phyloP scores from a whole-genome alignment of 1,140 invertebrate genomes.

The Atta texana region DNA sequence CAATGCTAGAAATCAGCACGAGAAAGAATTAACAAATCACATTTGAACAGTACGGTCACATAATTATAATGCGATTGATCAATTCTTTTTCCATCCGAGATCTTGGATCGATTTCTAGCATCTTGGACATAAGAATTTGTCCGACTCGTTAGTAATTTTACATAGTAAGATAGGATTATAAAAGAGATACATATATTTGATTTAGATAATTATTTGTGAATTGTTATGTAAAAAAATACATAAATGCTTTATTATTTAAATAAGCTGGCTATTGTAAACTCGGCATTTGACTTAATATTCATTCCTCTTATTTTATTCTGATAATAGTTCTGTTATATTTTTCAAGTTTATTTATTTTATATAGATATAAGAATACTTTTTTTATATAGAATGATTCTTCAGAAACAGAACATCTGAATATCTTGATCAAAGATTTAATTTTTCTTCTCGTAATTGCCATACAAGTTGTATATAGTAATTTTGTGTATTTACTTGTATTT shows the following conservation, averaged over 20 bases:
- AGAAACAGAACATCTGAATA: conserved; percentile 25
- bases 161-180: conserved; percentile 26
- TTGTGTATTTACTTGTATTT: background rate
- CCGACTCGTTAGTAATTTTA: conserved; percentile 30
- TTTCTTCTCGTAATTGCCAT: background rate
- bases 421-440: background rate
- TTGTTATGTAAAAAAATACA: conserved; percentile 52
- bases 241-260: conserved; percentile 41
- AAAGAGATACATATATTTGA: conserved; percentile 13
- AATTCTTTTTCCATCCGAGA: too few species aligned
- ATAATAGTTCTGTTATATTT: conserved; percentile 44
- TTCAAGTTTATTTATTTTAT: conserved; percentile 63
- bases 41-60: too few species aligned
- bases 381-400: background rate
- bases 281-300: conserved; percentile 65
- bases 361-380: background rate
- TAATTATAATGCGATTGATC: too few species aligned
- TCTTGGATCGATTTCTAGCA: too few species aligned
- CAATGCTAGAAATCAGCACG: too few species aligned
- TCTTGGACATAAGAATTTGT: conserved; percentile 10
- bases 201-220: conserved; percentile 24
- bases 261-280: conserved; percentile 71
- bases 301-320: conserved; percentile 42
- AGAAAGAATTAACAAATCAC: too few species aligned
- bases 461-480: background rate